Conservation (phyloP, 1,140 invertebrate genomes). For the Apis mellifera region DNA sequence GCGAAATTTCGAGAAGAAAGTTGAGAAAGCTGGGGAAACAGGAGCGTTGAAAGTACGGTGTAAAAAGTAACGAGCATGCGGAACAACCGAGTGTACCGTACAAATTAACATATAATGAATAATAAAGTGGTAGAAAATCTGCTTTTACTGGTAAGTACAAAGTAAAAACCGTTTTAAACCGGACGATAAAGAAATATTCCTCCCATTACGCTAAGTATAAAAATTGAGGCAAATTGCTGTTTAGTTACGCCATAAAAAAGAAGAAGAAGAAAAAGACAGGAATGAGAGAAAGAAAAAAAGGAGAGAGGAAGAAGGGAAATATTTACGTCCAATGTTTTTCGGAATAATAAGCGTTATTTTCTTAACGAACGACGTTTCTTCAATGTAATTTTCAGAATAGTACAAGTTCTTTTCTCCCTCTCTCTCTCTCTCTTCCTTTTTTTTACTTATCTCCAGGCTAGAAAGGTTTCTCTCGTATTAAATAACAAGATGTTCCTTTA, state of each 20-base stretch:
- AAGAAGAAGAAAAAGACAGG: not conserved
- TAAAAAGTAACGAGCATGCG: not conserved
- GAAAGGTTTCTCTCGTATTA: not conserved
- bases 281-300: no score
- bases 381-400: not conserved
- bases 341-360: not conserved
- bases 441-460: not conserved
- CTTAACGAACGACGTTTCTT: not conserved
- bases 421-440: no score
- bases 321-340: not conserved
- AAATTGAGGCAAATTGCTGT: constrained; percentile 21
- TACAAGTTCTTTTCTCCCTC: not conserved
- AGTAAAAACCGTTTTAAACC: not conserved
- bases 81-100: not conserved
- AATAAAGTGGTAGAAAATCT: constrained; percentile 23
- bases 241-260: not conserved
- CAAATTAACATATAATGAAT: constrained; percentile 31
- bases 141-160: constrained; percentile 20
- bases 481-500: constrained; percentile 23
- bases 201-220: not conserved
- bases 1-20: not conserved
- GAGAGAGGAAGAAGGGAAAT: not conserved
- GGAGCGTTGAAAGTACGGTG: not conserved
- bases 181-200: not conserved
- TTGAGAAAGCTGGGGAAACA: not conserved